Conservation (phyloP, 2,113 vertebrate genomes). For the Urocolius indicus region DNA sequence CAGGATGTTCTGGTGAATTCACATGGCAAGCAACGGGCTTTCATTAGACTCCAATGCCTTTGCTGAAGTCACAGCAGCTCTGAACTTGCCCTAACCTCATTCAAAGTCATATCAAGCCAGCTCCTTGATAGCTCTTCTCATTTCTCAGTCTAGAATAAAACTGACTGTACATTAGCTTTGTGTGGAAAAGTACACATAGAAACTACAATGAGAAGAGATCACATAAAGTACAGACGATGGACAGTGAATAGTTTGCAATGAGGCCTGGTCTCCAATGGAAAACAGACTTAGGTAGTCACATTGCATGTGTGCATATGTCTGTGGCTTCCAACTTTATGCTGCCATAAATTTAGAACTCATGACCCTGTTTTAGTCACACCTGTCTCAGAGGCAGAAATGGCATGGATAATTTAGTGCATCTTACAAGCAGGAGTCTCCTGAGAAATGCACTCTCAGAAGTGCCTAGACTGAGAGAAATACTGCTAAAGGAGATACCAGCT, state of each 20-base stretch:
- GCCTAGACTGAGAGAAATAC: not conserved
- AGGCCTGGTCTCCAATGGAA: not conserved
- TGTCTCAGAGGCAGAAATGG: not conserved
- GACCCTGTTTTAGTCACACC: not conserved
- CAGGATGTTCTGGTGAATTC: not conserved
- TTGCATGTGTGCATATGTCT: fast-evolving
- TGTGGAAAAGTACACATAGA: not conserved
- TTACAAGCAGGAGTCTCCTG: not conserved
- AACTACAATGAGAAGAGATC: not conserved
- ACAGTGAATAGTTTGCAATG: not conserved
- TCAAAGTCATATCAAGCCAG: not conserved
- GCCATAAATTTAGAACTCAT: not conserved
- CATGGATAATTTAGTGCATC: not conserved
- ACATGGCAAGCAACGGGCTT: not conserved
- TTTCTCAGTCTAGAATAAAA: not conserved
- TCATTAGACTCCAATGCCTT: not conserved
- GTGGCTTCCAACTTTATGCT: not conserved
- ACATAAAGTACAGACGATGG: not conserved
- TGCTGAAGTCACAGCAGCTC: not conserved
- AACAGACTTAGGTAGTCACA: fast-evolving
- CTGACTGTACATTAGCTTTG: not conserved
- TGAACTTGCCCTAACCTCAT: not conserved
- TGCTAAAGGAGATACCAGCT: not conserved
- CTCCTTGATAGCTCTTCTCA: not conserved
- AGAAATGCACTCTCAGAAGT: not conserved